Conservation (phyloP, 2,888 invertebrate species). For the Belgica antarctica region DNA sequence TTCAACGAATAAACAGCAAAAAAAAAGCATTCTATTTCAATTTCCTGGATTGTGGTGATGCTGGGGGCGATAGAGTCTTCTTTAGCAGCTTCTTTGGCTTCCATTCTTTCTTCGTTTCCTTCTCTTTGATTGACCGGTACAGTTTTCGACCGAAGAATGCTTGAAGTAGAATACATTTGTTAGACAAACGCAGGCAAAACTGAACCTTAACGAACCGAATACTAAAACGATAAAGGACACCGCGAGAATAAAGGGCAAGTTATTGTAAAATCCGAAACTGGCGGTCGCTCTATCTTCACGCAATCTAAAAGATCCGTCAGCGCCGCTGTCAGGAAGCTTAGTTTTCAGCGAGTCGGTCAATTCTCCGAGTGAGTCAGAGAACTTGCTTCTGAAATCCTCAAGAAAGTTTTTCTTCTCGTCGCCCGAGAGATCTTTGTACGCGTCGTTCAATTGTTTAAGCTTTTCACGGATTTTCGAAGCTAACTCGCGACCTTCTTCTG, state of each 20-base stretch:
- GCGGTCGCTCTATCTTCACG: not conserved
- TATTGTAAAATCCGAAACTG: no score
- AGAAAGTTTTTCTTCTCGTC: slow-evolving; percentile 54
- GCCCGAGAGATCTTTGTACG: slow-evolving; percentile 49
- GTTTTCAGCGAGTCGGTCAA: slow-evolving; percentile 46
- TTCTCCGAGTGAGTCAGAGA: slow-evolving; percentile 53
- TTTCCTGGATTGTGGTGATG: slow-evolving; percentile 27
- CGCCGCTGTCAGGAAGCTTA: not conserved
- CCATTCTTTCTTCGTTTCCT: slow-evolving; percentile 67
- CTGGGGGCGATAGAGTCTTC: slow-evolving; percentile 14
- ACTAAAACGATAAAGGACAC: no score
- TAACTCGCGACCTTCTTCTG: slow-evolving; percentile 50
- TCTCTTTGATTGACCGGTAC: slow-evolving; percentile 74
- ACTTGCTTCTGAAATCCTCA: slow-evolving; percentile 47
- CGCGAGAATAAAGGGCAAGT: no score
- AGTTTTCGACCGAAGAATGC: slow-evolving; percentile 85
- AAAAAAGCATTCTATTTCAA: no score
- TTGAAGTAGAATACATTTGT: no score
- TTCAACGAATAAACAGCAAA: no score
- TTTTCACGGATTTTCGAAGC: slow-evolving; percentile 46
- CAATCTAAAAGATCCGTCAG: not conserved
- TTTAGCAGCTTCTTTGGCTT: slow-evolving; percentile 23
- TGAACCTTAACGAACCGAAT: no score
- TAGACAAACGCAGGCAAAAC: no score
- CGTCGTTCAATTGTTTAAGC: slow-evolving; percentile 46